Conservation (phyloP, 2,113 vertebrate genomes). For the Illadopsis cleaveri region DNA sequence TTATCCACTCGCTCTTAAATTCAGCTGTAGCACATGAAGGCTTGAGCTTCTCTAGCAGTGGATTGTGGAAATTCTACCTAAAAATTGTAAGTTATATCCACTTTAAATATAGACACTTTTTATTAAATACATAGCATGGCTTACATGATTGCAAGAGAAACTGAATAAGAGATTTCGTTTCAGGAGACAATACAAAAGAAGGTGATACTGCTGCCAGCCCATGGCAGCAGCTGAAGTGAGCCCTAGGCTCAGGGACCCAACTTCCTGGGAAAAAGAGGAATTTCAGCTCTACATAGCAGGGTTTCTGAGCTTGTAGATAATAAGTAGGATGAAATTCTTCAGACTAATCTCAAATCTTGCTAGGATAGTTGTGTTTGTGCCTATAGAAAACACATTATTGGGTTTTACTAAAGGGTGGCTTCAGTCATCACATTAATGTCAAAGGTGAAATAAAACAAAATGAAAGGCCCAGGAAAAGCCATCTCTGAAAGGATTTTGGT, state of each 20-base stretch:
- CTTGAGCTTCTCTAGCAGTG: not conserved
- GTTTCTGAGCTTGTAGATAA: not conserved
- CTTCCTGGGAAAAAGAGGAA: not conserved
- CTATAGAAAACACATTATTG: not conserved
- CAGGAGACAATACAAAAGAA: not conserved
- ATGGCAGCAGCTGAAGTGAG: not conserved
- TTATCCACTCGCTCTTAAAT: not conserved
- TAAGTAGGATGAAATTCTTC: not conserved
- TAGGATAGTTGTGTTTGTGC: not conserved
- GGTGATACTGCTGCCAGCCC: not conserved
- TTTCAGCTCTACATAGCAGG: accelerated
- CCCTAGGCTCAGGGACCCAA: not conserved
- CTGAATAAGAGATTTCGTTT: not conserved
- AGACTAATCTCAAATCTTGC: not conserved
- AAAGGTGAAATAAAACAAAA: not conserved
- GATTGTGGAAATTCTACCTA: not conserved
- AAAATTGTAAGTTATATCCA: not conserved
- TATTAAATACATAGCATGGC: not conserved
- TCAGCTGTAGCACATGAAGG: not conserved
- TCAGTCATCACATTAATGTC: not conserved
- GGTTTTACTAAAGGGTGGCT: not conserved
- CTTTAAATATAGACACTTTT: not conserved
- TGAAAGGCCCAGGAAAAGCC: not conserved
- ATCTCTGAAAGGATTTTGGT: not conserved
- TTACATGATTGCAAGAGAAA: not conserved